Conservation (phyloP, 2,888 invertebrate species). For the Loripinus fragilis region DNA sequence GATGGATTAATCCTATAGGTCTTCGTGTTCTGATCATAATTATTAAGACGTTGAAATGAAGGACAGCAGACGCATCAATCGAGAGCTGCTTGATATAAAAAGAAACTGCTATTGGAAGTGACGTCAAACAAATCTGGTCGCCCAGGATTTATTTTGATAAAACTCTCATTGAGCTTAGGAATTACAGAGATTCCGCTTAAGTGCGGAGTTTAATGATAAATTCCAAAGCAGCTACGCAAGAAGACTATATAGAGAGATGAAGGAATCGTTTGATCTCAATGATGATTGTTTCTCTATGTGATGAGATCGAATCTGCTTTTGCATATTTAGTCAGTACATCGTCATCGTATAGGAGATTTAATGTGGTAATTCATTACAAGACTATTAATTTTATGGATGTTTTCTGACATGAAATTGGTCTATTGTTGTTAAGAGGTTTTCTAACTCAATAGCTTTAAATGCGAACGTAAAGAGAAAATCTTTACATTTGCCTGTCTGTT, state of each 20-base stretch:
- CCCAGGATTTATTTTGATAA: conserved; percentile 1
- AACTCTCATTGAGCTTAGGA: not conserved
- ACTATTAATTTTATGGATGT: conserved; percentile 13
- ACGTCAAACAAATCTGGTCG: conserved; percentile 5
- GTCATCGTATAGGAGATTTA: conserved; percentile 2
- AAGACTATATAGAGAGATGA: not conserved
- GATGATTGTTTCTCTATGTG: not conserved
- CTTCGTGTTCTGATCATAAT: too few relatives aligned
- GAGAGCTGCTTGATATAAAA: too few relatives aligned
- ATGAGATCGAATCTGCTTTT: not conserved
- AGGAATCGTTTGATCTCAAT: not conserved
- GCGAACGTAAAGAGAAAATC: too few relatives aligned
- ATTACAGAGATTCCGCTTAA: not conserved
- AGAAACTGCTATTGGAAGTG: not conserved
- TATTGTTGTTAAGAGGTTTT: not conserved
- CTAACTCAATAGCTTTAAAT: not conserved
- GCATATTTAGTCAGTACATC: not conserved
- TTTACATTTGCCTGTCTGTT: too few relatives aligned
- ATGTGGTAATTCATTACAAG: conserved; percentile 4
- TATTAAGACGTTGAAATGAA: too few relatives aligned
- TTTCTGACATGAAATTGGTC: not conserved
- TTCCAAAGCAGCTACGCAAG: conserved; percentile 4
- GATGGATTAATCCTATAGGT: too few relatives aligned
- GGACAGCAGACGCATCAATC: too few relatives aligned
- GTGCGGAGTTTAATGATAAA: not conserved